phyloP scores from a whole-genome alignment of 2,888 invertebrate species.

The Amorpha juglandis region DNA sequence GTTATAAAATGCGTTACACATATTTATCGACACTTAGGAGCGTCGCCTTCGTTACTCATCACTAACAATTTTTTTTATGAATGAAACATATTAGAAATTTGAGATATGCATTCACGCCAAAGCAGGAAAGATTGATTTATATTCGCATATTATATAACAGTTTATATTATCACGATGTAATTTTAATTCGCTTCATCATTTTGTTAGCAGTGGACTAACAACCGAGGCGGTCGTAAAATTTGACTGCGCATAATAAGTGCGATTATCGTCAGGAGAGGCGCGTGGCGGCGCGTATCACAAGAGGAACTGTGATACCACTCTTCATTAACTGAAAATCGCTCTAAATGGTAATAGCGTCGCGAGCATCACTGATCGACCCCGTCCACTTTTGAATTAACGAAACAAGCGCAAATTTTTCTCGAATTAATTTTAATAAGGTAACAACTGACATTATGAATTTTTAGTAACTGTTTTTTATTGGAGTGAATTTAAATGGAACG shows the following conservation, averaged over 20 bases:
- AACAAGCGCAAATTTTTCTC: constrained; percentile 69
- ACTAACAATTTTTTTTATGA: constrained; percentile 50
- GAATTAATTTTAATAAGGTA: constrained; percentile 74
- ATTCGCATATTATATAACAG: constrained; percentile 63
- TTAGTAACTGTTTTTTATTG: constrained; percentile 62
- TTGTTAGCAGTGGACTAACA: constrained; percentile 74
- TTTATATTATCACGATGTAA: constrained; percentile 53
- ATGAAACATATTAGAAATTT: constrained; percentile 31
- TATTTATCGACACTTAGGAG: constrained; percentile 50
- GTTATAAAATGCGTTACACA: constrained; percentile 61
- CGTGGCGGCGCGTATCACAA: constrained; percentile 63
- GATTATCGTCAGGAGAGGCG: constrained; percentile 69
- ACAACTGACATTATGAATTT: constrained; percentile 65
- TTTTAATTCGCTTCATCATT: constrained; percentile 72
- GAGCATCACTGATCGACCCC: constrained; percentile 56
- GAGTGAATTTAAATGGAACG: constrained; percentile 54
- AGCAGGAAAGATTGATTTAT: constrained; percentile 34
- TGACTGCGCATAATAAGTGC: constrained; percentile 81
- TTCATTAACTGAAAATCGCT: constrained; percentile 79
- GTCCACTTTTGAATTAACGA: constrained; percentile 65
- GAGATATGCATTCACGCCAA: not conserved
- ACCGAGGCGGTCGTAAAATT: constrained; percentile 80
- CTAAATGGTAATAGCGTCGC: constrained; percentile 74
- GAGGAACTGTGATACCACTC: constrained; percentile 64
- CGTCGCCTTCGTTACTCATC: constrained; percentile 61